Base-by-base conservation (phyloP, 2,888 invertebrate species). In the Strigamia crassipes region DNA sequence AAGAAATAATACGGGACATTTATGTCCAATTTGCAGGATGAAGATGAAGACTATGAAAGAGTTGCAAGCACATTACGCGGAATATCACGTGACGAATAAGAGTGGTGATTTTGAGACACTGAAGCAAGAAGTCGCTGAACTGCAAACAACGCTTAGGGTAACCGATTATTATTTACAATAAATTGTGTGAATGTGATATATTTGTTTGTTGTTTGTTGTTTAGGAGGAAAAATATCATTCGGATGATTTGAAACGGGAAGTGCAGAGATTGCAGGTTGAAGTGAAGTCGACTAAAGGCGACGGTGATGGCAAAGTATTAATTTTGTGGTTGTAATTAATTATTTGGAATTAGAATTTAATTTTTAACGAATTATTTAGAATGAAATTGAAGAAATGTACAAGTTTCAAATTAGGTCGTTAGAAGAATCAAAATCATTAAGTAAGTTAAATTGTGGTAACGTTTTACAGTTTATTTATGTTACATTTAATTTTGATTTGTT, bases 381-480 rank as follows among this genome's bases (percentile, higher is more conserved):
- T 51, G 80, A 80, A 27, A 31, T 73, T 5, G 81, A 66, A 18
- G 41, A 81, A 18, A 38, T 81, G 15, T 81, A 81, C 83, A 85
- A 86, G 82, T 86, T 88, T 82, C 89, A 89, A 85, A 86, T 89
- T 56, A 88, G 87, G 85, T 88, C 89, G 6, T 87, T 89, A 10
- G 89, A 90, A 83, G 89, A 90, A 78, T 88, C 88, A 79, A 88
- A 89, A 85, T 87, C 88, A 46, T 85, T 90, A 80, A 86, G 89
- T 89, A 86, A 86, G 88, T 41, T 42, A 42, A 2, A 42, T 2
- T 2, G 10, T 42, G 41, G 10, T 5, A 34, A 18, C 23, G 6
- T 18, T 2, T 61, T 21, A 61, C 23, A 12, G 1, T 23, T 4
- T 15, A 10, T 21, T 27, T 5, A 4, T 4, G 3, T 78, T n/a